Evolutionary conservation across 1,140 invertebrate species (phyloP).

Genomic region (Pseudomyrmex gracilis): DNA sequence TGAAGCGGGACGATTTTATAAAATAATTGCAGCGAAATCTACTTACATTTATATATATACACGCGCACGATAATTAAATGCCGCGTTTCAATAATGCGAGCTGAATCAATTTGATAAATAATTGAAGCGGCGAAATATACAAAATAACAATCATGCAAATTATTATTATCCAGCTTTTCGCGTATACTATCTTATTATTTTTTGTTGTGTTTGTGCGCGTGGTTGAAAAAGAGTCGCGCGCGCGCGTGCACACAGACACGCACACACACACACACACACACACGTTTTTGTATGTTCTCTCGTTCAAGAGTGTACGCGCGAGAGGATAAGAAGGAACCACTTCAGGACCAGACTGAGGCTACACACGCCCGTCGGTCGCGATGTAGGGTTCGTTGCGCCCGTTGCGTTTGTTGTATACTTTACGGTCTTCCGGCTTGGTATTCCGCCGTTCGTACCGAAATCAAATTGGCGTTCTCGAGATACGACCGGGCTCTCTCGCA

Average conservation of each 20-base stretch:
- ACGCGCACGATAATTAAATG: neutral
- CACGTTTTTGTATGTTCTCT: slow-evolving; percentile 30
- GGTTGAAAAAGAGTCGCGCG: no score
- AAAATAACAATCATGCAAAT: neutral
- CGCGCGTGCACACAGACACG: no score
- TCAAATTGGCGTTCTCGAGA: slow-evolving; percentile 81
- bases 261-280: neutral
- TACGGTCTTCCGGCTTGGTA: slow-evolving; percentile 63
- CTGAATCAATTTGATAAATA: neutral
- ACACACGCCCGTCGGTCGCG: neutral
- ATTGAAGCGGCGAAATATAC: neutral
- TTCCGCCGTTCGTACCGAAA: slow-evolving; percentile 70
- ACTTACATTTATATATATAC: no score
- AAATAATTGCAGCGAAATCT: no score
- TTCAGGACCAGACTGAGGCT: neutral
- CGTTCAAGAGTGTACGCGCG: no score
- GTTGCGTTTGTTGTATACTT: slow-evolving; percentile 70
- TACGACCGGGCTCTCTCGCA: slow-evolving; percentile 75
- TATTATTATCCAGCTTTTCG: neutral
- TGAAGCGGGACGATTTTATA: no score
- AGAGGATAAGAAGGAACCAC: neutral
- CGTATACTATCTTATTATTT: no score
- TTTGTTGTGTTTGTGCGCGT: neutral
- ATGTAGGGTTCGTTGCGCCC: slow-evolving; percentile 62
- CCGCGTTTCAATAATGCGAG: neutral